Conservation (phyloP, 2,888 invertebrate species). For the Druceiella hillmani region DNA sequence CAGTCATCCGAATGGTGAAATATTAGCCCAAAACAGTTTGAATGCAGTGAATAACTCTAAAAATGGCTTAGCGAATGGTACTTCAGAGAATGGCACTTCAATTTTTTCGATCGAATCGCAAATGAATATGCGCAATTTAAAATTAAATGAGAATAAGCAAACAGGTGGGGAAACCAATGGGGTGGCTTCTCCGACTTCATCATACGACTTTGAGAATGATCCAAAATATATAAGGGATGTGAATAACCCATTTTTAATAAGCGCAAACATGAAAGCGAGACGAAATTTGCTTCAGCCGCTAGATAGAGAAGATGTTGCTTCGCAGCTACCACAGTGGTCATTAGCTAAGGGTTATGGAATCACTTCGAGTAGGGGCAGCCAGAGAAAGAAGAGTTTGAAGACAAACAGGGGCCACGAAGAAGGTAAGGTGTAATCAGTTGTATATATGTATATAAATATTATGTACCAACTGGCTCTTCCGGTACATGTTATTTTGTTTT, state of each 20-base stretch:
- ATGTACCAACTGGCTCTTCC: too few species aligned
- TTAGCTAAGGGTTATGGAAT: constrained; percentile 39
- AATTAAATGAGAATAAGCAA: constrained; percentile 32
- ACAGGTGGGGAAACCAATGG: neutral
- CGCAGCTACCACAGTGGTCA: constrained; percentile 37
- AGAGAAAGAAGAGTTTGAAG: too few species aligned
- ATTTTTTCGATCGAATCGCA: constrained; percentile 41
- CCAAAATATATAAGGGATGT: constrained; percentile 20
- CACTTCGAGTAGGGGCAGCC: too few species aligned
- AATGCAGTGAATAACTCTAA: neutral
- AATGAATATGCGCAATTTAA: too few species aligned
- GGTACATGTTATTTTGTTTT: too few species aligned
- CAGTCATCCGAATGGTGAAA: neutral
- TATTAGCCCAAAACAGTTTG: neutral
- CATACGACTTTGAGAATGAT: constrained; percentile 18
- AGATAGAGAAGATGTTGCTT: constrained; percentile 32
- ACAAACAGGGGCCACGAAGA: too few species aligned
- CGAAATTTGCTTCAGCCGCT: constrained; percentile 44
- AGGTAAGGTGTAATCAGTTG: too few species aligned
- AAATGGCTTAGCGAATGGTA: constrained; percentile 26
- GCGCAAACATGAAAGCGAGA: constrained; percentile 31
- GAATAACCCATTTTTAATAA: constrained; percentile 19
- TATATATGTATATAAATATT: too few species aligned
- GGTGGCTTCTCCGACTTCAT: neutral
- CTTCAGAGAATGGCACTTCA: constrained; percentile 23